Conservation (phyloP, 2,113 vertebrate species). For the Podilymbus podiceps region DNA sequence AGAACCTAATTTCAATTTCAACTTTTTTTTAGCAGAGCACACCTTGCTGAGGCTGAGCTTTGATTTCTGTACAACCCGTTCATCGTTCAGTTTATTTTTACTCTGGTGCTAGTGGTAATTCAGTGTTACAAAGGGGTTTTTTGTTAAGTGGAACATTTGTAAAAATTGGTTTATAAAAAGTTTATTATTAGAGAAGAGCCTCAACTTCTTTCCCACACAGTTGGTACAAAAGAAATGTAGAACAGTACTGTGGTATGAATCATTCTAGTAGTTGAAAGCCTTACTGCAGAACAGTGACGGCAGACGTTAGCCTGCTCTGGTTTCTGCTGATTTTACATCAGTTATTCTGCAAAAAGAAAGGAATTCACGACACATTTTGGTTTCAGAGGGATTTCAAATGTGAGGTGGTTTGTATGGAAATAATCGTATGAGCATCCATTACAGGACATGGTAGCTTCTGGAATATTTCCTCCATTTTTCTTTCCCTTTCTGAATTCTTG, state of each 20-base stretch:
- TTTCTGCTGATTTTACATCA: constrained; percentile 49
- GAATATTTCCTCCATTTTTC: neutral
- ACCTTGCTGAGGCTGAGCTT: neutral
- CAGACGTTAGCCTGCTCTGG: constrained; percentile 17
- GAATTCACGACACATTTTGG: constrained; percentile 28
- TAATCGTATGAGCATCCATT: neutral
- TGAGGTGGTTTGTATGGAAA: neutral
- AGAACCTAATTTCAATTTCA: constrained; percentile 1
- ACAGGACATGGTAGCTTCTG: neutral
- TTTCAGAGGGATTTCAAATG: constrained; percentile 43
- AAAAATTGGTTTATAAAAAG: constrained; percentile 18
- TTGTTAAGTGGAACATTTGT: constrained; percentile 45
- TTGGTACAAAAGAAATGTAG: constrained; percentile 8
- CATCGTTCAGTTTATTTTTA: constrained; percentile 47
- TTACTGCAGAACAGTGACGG: neutral
- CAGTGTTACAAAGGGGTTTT: neutral
- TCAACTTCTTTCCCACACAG: constrained; percentile 3
- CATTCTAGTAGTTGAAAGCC: constrained; percentile 39
- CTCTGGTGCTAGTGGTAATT: neutral
- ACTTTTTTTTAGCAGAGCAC: neutral
- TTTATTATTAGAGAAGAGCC: constrained; percentile 48
- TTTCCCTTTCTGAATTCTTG: neutral
- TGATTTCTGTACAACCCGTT: neutral
- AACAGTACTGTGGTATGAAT: constrained; percentile 28
- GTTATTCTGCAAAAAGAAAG: constrained; percentile 41